phyloP scores from a whole-genome alignment of 1,140 invertebrate species.

The Rhynchophorus ferrugineus region DNA sequence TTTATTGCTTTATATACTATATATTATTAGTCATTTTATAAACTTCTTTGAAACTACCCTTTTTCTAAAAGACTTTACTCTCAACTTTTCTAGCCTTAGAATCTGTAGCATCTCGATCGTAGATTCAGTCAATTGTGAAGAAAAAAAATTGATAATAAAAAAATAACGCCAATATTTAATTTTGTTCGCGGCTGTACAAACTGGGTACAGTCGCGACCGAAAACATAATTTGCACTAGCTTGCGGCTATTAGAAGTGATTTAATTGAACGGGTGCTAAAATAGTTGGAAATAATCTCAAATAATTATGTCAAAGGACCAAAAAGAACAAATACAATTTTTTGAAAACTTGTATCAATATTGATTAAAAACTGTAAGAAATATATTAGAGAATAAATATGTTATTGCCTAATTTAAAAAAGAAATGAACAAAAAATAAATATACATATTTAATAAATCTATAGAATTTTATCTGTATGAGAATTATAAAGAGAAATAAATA shows the following conservation, averaged over 20 bases:
- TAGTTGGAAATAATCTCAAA: background rate
- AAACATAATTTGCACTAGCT: background rate
- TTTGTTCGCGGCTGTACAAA: too few relatives aligned
- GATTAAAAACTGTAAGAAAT: background rate
- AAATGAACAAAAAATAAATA: background rate
- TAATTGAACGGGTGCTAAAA: background rate
- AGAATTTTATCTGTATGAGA: background rate
- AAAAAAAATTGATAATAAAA: too few relatives aligned
- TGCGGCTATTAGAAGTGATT: background rate
- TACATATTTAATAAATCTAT: slow-evolving; percentile 2
- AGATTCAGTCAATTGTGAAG: too few relatives aligned
- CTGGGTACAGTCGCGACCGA: too few relatives aligned
- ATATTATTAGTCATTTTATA: too few relatives aligned
- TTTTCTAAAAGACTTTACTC: too few relatives aligned
- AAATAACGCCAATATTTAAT: too few relatives aligned
- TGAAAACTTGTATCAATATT: background rate
- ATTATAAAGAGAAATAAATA: background rate
- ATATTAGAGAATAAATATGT: background rate
- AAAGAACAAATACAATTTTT: slow-evolving; percentile 1
- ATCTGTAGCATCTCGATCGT: too few relatives aligned
- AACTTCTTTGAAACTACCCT: too few relatives aligned
- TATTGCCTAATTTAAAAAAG: background rate
- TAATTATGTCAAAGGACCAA: background rate
- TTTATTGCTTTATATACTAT: too few relatives aligned
- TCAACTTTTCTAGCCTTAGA: too few relatives aligned